phyloP scores from a whole-genome alignment of 2,888 invertebrate genomes.

The Melieria crassipennis region DNA sequence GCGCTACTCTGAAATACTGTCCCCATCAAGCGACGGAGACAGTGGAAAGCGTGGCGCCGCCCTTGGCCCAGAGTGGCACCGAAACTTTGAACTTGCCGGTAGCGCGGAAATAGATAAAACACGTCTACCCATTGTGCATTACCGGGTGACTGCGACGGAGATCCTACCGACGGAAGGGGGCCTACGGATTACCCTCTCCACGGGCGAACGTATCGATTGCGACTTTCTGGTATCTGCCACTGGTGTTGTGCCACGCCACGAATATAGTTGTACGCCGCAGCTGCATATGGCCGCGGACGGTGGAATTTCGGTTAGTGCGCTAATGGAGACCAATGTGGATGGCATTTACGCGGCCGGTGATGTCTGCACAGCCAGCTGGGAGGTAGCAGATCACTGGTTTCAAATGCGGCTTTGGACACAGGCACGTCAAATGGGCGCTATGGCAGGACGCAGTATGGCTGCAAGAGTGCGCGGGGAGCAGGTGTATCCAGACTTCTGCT shows the following conservation, averaged over 20 bases:
- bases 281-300: constrained; percentile 74
- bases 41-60: constrained; percentile 78
- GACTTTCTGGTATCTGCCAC: constrained; percentile 96
- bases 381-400: constrained; percentile 83
- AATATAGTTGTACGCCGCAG: constrained; percentile 67
- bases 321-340: constrained; percentile 81
- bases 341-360: constrained; percentile 96
- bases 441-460: constrained; percentile 91
- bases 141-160: constrained; percentile 69
- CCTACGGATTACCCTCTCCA: constrained; percentile 77
- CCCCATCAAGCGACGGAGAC: constrained; percentile 46
- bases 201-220: constrained; percentile 75
- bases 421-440: constrained; percentile 96
- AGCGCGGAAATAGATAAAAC: not conserved
- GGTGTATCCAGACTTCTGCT: constrained; percentile 90
- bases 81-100: constrained; percentile 69
- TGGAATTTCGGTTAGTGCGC: constrained; percentile 86
- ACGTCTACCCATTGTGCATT: constrained; percentile 69
- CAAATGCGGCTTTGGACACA: constrained; percentile 98
- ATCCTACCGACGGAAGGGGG: constrained; percentile 68
- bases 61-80: constrained; percentile 97
- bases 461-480: constrained; percentile 69
- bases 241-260: constrained; percentile 81
- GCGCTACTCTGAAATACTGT: constrained; percentile 72
- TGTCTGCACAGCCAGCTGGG: constrained; percentile 87